Evolutionary conservation across 2,888 invertebrate genomes (phyloP).

Genomic region (Xylota sylvarum): DNA sequence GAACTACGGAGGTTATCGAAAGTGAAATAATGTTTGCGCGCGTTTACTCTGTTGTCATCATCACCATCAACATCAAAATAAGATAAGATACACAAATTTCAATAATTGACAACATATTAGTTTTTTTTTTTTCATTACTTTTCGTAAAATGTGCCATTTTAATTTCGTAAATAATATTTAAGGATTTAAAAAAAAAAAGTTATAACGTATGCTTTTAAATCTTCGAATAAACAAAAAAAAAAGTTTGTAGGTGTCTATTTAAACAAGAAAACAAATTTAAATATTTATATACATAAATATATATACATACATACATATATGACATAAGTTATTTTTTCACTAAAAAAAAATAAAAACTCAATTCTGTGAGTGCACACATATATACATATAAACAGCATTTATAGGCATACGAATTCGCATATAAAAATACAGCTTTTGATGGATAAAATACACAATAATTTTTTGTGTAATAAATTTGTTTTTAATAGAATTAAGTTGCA

Average conservation of each 20-base stretch:
- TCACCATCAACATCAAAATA: conserved; percentile 33
- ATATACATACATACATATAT: conserved; percentile 56
- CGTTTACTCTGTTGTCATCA: conserved; percentile 41
- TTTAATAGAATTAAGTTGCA: conserved; percentile 68
- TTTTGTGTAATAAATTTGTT: conserved; percentile 47
- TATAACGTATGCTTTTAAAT: conserved; percentile 61
- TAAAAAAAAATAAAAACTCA: conserved; percentile 57
- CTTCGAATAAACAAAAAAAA: conserved; percentile 51
- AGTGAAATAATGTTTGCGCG: conserved; percentile 54
- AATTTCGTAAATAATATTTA: conserved; percentile 49
- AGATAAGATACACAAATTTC: conserved; percentile 64
- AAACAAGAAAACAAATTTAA: conserved; percentile 68
- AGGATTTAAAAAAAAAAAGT: conserved; percentile 41
- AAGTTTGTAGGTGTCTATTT: conserved; percentile 79
- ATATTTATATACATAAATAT: conserved; percentile 69
- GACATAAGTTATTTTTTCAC: conserved; percentile 73
- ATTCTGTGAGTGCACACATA: conserved; percentile 77
- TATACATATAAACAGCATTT: conserved; percentile 68
- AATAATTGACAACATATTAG: conserved; percentile 13
- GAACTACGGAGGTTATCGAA: conserved; percentile 29
- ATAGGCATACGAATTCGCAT: conserved; percentile 65
- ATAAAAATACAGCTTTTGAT: conserved; percentile 68
- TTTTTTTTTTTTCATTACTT: conserved; percentile 12
- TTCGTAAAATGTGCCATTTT: conserved; percentile 70
- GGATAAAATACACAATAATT: conserved; percentile 46